phyloP scores from a whole-genome alignment of 1,140 invertebrate genomes.

The Sitophilus oryzae region DNA sequence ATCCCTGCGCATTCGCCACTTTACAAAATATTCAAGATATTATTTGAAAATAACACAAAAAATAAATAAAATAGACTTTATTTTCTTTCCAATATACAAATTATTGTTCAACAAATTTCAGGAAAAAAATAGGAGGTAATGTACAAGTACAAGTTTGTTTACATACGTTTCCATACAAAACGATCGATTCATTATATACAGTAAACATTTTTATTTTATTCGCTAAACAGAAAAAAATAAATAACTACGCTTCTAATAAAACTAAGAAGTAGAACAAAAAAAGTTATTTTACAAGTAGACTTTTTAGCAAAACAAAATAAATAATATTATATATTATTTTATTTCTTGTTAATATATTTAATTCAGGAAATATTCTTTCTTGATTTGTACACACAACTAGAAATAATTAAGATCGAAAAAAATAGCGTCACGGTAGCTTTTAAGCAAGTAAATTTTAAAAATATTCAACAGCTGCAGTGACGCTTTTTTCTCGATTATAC shows the following conservation, averaged over 20 bases:
- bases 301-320: no score
- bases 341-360: neutral
- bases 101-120: constrained; percentile 10
- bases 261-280: no score
- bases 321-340: neutral
- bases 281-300: no score
- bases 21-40: neutral
- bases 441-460: no score
- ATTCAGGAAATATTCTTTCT: neutral
- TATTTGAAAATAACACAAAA: neutral
- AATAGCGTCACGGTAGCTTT: no score
- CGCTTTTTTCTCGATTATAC: no score
- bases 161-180: constrained; percentile 6
- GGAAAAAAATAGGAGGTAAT: constrained; percentile 10
- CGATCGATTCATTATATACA: neutral
- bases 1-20: neutral
- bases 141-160: constrained; percentile 1
- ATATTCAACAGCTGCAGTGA: no score
- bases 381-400: neutral
- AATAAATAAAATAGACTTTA: constrained; percentile 16
- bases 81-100: constrained; percentile 19
- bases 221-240: no score
- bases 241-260: no score
- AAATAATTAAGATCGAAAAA: no score
- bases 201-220: neutral